Evolutionary conservation across 2,113 vertebrate genomes (phyloP).

Genomic region (Eudyptes chrysolophus): DNA sequence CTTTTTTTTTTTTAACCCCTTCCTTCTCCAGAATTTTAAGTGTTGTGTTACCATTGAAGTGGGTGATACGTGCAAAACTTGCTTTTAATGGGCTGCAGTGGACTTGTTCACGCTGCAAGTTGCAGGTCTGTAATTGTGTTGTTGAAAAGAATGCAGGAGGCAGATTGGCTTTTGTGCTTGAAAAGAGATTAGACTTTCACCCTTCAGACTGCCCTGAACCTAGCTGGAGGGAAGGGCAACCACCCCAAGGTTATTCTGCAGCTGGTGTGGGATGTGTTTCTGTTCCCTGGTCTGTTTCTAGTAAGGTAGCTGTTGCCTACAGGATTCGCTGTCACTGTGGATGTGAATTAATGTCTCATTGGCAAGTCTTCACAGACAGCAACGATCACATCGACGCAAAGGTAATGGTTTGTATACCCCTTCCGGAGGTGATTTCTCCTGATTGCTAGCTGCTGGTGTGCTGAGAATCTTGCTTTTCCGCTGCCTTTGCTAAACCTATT

Average conservation of each 20-base stretch:
- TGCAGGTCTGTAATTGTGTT: background rate
- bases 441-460: background rate
- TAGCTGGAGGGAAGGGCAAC: background rate
- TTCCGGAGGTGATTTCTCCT: background rate
- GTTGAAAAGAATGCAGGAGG: background rate
- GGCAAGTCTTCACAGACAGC: background rate
- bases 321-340: background rate
- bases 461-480: background rate
- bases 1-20: background rate
- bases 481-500: background rate
- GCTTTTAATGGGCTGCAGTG: background rate
- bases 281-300: background rate
- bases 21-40: background rate
- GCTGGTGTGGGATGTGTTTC: background rate
- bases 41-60: background rate
- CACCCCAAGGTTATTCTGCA: background rate
- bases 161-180: slow-evolving; percentile 10
- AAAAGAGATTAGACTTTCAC: slow-evolving; percentile 16
- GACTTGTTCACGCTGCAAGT: background rate
- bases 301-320: background rate
- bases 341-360: background rate
- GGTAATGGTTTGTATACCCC: background rate
- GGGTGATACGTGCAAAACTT: background rate
- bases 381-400: background rate
- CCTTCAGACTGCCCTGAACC: background rate